Evolutionary conservation across 2,888 invertebrate species (phyloP).

Genomic region (Dromius quadrimaculatus): DNA sequence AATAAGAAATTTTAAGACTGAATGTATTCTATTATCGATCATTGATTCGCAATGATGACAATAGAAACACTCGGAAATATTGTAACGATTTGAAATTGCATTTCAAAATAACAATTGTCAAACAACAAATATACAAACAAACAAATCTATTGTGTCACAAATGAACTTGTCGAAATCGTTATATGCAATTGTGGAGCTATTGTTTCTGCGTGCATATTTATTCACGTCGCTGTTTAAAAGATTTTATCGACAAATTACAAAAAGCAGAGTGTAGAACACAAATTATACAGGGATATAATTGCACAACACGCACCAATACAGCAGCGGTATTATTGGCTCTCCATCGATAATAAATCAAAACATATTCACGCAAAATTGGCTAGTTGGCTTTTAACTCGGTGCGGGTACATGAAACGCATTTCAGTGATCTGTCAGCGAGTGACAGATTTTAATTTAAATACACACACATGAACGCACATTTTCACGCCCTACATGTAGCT

Average conservation of each 20-base stretch:
- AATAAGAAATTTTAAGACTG: background rate
- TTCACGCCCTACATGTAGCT: slow-evolving; percentile 7
- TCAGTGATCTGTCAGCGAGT: slow-evolving; percentile 41
- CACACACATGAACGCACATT: slow-evolving; percentile 32
- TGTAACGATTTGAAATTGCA: slow-evolving; percentile 19
- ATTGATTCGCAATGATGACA: no score
- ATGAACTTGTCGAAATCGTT: slow-evolving; percentile 47
- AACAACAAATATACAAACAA: slow-evolving; percentile 34
- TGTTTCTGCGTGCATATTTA: slow-evolving; percentile 20
- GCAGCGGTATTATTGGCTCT: slow-evolving; percentile 28
- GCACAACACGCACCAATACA: slow-evolving; percentile 31
- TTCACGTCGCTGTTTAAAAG: slow-evolving; percentile 45
- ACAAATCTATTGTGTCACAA: slow-evolving; percentile 44
- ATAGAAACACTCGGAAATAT: no score
- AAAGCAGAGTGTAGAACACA: slow-evolving; percentile 46
- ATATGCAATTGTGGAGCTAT: slow-evolving; percentile 16
- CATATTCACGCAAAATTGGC: slow-evolving; percentile 47
- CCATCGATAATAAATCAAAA: slow-evolving; percentile 50
- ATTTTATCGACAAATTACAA: slow-evolving; percentile 51
- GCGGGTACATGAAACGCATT: slow-evolving; percentile 35
- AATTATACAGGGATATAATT: slow-evolving; percentile 49
- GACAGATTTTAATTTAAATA: slow-evolving; percentile 50
- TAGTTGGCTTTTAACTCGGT: slow-evolving; percentile 42
- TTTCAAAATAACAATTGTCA: slow-evolving; percentile 11
- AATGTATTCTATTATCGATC: no score